Base-by-base conservation (phyloP, 1,140 invertebrate genomes). In the Tetranychus urticae region DNA sequence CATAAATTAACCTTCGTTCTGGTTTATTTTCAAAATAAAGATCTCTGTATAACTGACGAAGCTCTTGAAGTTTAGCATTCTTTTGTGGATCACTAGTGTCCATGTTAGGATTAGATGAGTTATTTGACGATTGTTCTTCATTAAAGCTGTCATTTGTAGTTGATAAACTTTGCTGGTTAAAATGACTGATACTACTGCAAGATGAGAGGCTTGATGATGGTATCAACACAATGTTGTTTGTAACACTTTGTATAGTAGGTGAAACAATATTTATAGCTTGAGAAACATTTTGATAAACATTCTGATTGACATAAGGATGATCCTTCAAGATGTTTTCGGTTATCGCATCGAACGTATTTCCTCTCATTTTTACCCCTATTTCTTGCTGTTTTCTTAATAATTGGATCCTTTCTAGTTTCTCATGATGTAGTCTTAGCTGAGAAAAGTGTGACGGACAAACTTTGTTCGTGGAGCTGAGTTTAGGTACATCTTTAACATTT, bases 1-100 rank as follows among this genome's bases (percentile, higher is more conserved):
- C 13, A 47, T 34, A 46, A 23, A 4, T 35, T 14, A 35, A 46
- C 23, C 31, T 33, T 46, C 58, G 1, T 34, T 59, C 46, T 2
- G 58, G 58, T 35, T 31, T 47, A 48, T 59, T 59, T 46, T 59
- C 58, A 31, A 35, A 46, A 48, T 47, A 59, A n/a, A 59, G 34
- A 8, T 35, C n/a, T 23, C 58, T n/a, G 34, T 59, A 59, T 23
- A 46, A 23, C 34, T 59, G 23, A 35, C 36, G 23, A 8, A 59
- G 13, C n/a, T 45, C 31, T 57, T 57, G 35, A 10, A 34, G 14
- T 34, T 35, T 52, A 33, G n/a, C 7, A 52, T 42, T 42, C 39
- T 42, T 5, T 6, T 42, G 5, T 42, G 5, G 39, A 42, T 6
- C 39, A 42, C 10, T 10, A 42, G 39, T 6, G 39, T 42, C 10